phyloP scores from a whole-genome alignment of 2,888 invertebrate species.

The Oxystoma pomonae region DNA sequence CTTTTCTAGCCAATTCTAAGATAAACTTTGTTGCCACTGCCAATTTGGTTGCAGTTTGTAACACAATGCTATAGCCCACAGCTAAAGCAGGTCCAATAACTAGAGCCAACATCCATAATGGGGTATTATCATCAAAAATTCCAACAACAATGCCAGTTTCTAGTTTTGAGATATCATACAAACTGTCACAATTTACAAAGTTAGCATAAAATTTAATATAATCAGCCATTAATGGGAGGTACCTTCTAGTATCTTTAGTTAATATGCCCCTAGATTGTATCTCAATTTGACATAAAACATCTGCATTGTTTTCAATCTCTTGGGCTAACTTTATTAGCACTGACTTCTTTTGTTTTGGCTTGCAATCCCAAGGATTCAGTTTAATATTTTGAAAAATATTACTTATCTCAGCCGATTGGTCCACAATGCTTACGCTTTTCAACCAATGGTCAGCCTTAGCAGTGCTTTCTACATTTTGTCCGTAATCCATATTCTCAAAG shows the following conservation, averaged over 20 bases:
- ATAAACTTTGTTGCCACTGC: slow-evolving; percentile 46
- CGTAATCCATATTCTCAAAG: slow-evolving; percentile 40
- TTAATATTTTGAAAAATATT: background rate
- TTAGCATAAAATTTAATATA: slow-evolving; percentile 53
- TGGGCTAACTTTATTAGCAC: slow-evolving; percentile 45
- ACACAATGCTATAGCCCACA: slow-evolving; percentile 49
- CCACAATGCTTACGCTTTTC: slow-evolving; percentile 26
- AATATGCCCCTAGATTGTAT: slow-evolving; percentile 40
- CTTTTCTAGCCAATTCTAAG: slow-evolving; percentile 48
- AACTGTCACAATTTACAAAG: slow-evolving; percentile 43
- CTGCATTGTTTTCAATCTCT: slow-evolving; percentile 49
- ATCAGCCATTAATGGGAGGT: slow-evolving; percentile 46
- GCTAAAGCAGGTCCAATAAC: slow-evolving; percentile 50
- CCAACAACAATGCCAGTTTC: slow-evolving; percentile 44
- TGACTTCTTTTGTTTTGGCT: slow-evolving; percentile 8
- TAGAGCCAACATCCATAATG: slow-evolving; percentile 49
- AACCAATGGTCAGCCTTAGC: slow-evolving; percentile 37
- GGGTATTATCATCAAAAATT: slow-evolving; percentile 46
- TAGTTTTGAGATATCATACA: too few species aligned
- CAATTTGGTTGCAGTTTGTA: slow-evolving; percentile 48
- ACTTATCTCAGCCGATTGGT: slow-evolving; percentile 24
- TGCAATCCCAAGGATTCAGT: background rate
- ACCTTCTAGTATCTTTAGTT: slow-evolving; percentile 47
- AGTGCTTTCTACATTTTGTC: slow-evolving; percentile 32
- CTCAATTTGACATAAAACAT: slow-evolving; percentile 49